Percentiles rank a stretch among this genome's conserved stretches.
Evolutionary conservation across 2,888 invertebrate genomes (phyloP).

Genomic region (Hypercompe scribonia): DNA sequence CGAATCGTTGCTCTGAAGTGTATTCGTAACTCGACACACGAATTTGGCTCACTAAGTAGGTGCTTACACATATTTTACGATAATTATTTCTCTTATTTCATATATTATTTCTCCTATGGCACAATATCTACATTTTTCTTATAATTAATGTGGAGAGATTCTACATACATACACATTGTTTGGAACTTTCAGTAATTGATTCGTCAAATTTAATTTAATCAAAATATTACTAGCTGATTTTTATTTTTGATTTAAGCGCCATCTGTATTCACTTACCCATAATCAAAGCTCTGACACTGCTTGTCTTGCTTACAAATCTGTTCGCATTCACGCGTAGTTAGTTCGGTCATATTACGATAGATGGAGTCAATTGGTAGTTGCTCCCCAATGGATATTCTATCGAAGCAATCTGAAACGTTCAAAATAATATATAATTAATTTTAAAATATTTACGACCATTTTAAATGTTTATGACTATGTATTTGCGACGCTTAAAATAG

Average conservation of each 20-base stretch:
- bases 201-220: too few relatives aligned
- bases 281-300: constrained; percentile 88
- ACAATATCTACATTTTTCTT: too few relatives aligned
- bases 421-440: background rate
- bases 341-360: constrained; percentile 87
- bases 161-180: too few relatives aligned
- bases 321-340: constrained; percentile 87
- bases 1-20: background rate
- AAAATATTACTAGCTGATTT: background rate
- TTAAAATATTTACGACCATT: background rate
- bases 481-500: background rate
- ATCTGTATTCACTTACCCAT: constrained; percentile 84
- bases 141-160: too few relatives aligned
- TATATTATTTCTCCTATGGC: too few relatives aligned
- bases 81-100: too few relatives aligned
- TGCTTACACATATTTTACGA: too few relatives aligned
- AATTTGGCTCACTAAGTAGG: too few relatives aligned
- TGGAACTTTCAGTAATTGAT: too few relatives aligned
- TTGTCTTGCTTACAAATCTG: constrained; percentile 88
- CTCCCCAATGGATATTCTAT: constrained; percentile 88
- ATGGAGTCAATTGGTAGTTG: constrained; percentile 87
- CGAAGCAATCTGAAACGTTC: constrained; percentile 87
- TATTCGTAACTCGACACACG: background rate
- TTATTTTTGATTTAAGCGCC: constrained; percentile 36
- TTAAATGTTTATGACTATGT: background rate